A percentile compares a stretch with the other conserved stretches of the same genome.
These are phyloP conservation scores for Drosophila sordidula DNA, from an alignment of 2,888 invertebrate genomes.

Conservation along the genomic window DNA sequence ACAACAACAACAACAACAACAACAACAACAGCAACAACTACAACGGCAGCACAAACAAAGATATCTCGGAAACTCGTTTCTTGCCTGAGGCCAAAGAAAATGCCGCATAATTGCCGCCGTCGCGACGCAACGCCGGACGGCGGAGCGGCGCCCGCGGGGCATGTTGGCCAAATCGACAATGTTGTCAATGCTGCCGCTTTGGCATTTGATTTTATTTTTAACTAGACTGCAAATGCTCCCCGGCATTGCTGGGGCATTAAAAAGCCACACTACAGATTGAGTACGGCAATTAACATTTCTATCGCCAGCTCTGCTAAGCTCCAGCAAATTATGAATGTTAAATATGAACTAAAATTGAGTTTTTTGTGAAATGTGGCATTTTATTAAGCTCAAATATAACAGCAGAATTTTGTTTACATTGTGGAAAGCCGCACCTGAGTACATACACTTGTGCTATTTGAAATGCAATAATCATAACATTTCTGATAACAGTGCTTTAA, in stretches of 20 bases:
- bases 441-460: too few relatives aligned
- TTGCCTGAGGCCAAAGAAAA: constrained; percentile 68
- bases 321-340: constrained; percentile 1
- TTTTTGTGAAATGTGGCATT: too few relatives aligned
- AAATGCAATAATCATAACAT: too few relatives aligned
- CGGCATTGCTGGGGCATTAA: constrained; percentile 47
- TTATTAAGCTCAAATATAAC: too few relatives aligned
- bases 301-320: constrained; percentile 3
- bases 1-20: constrained; percentile 23
- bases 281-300: constrained; percentile 42
- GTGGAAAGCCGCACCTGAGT: too few relatives aligned
- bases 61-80: constrained; percentile 74
- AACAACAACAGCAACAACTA: constrained; percentile 35
- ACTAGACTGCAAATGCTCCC: constrained; percentile 68
- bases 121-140: constrained; percentile 31
- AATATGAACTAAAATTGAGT: neutral
- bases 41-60: constrained; percentile 58
- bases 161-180: constrained; percentile 72
- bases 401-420: neutral
- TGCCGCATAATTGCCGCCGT: constrained; percentile 77
- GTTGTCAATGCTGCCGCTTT: constrained; percentile 74
- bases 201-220: constrained; percentile 79
- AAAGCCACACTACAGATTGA: constrained; percentile 11
- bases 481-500: too few relatives aligned
- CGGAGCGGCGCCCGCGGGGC: constrained; percentile 9